Percentiles rank a stretch among this genome's conserved stretches.
phyloP scores from a whole-genome alignment of 2,888 invertebrate species.

The Spilarctia lutea region DNA sequence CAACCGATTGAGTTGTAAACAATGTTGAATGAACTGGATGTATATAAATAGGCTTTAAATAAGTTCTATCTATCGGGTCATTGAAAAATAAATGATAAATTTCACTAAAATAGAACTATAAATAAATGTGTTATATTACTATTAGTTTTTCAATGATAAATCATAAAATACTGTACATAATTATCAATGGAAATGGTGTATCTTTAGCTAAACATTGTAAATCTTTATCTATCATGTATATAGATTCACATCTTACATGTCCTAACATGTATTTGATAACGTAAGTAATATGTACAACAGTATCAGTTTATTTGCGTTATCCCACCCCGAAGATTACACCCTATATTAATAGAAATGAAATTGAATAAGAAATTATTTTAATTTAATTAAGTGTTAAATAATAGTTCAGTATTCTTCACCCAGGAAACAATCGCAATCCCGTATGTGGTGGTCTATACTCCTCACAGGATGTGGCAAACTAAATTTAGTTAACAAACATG shows the following conservation, averaged over 20 bases:
- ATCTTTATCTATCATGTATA: background rate
- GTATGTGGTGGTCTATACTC: slow-evolving; percentile 24
- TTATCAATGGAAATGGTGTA: background rate
- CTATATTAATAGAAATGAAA: too few species aligned
- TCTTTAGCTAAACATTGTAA: background rate
- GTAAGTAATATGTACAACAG: background rate
- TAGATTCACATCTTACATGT: background rate
- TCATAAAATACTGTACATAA: background rate
- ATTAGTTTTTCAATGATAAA: background rate
- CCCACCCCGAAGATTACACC: background rate
- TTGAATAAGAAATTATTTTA: too few species aligned
- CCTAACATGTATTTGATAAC: background rate
- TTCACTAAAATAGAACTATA: background rate
- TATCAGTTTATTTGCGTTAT: background rate
- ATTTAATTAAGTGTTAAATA: background rate
- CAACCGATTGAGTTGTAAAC: background rate
- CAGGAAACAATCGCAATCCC: background rate
- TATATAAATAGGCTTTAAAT: background rate
- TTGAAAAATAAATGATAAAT: too few species aligned
- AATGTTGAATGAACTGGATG: background rate
- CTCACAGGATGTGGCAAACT: slow-evolving; percentile 36
- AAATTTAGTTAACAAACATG: slow-evolving; percentile 26
- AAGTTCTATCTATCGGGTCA: background rate
- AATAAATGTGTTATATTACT: background rate
- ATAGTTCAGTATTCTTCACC: background rate